Evolutionary conservation across 2,888 invertebrate species (phyloP), one percentile per base, ranked within the genome.

Genomic region (Hyppa rectilinea): DNA sequence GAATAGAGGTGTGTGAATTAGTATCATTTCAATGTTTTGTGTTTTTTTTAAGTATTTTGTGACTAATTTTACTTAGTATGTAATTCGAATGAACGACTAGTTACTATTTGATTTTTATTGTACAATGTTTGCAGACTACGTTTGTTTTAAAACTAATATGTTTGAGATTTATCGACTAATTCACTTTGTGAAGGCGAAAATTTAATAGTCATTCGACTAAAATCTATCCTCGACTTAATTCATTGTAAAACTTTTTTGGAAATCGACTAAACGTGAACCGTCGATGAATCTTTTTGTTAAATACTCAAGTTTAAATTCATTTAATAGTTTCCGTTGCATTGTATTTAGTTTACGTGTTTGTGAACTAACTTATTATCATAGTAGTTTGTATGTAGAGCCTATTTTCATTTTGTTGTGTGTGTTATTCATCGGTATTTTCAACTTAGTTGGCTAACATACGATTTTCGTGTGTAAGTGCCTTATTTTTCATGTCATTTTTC

Each of bases 11-110:
- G 47, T 69, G 78, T 75, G 75, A 68, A 59, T 78, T 82, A 81
- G 86, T 78, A 75, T 78, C 74, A 80, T 82, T 78, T 83, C 43
- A 68, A 72, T 75, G 71, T 84, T 71, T 71, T 83, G 69, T 72
- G 80, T 77, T 81, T 83, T 76, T n/a, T 72, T 83, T 67, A 87
- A 87, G 87, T 87, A 86, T 87, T 84, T 86, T 87, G 84, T 87
- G 86, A 87, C 86, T 84, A 86, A 81, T 85, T 81, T 83, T 85
- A 87, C 77, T 83, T 85, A 87, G 87, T 78, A 67, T 72, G 68
- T 81, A 79, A 67, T 77, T 58, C 29, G 71, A 78, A 78, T 78
- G 81, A 76, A 64, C 45, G 73, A 60, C 50, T 74, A 71, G 72
- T 71, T 83, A 53, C 43, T 55, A 59, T 71, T 71, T 66, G 60